These are phyloP conservation scores for Cheilosia grossa DNA, from an alignment of 2,888 invertebrate species.

Conservation along the genomic window DNA sequence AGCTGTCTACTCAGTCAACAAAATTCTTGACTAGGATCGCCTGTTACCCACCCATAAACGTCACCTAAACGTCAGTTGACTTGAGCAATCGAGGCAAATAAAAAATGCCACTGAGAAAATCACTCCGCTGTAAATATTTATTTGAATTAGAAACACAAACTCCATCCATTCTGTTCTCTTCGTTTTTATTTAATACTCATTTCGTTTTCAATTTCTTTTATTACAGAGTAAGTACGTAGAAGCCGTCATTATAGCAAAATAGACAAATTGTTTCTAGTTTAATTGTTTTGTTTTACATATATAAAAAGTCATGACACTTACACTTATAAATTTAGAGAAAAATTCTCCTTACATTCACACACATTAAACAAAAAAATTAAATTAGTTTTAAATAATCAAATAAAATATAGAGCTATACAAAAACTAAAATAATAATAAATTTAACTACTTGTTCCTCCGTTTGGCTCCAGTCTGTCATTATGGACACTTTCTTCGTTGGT, in stretches of 20 bases:
- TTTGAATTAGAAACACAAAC: background rate
- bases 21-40: no score
- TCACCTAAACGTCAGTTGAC: no score
- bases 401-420: background rate
- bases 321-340: conserved; percentile 22
- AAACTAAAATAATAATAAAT: conserved; percentile 37
- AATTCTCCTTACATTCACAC: conserved; percentile 15
- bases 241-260: background rate
- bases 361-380: conserved; percentile 9
- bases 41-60: no score
- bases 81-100: no score
- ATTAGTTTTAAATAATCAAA: conserved; percentile 14
- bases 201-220: background rate
- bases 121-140: no score
- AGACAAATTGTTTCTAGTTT: background rate
- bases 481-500: conserved; percentile 50
- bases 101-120: no score
- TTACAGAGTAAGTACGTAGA: conserved; percentile 14
- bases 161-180: background rate
- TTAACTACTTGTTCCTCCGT: conserved; percentile 35
- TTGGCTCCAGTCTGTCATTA: conserved; percentile 43
- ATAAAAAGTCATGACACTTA: conserved; percentile 31
- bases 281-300: background rate
- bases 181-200: conserved; percentile 5
- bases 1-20: no score